phyloP scores from a whole-genome alignment of 2,113 vertebrate genomes.

The Callopanchax toddi region DNA sequence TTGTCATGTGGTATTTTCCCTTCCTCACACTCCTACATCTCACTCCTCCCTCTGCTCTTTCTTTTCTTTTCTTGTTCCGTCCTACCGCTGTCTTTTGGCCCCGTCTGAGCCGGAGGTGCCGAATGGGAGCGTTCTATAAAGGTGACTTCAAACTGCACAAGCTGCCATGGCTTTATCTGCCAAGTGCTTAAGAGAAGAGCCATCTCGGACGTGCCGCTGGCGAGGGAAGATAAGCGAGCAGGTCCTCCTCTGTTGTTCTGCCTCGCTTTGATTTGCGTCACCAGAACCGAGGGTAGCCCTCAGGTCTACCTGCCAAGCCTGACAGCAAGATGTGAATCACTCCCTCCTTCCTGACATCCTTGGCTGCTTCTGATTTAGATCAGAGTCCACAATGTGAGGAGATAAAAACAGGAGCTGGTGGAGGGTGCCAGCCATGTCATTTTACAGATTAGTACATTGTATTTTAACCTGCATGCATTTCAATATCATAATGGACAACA shows the following conservation, averaged over 20 bases:
- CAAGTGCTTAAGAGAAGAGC: constrained; percentile 26
- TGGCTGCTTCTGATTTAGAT: constrained; percentile 24
- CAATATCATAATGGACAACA: not conserved
- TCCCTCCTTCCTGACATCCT: constrained; percentile 20
- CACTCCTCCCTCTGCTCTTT: constrained; percentile 5
- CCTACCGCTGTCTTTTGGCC: constrained; percentile 15
- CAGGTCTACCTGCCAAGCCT: constrained; percentile 52
- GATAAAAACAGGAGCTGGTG: constrained; percentile 9
- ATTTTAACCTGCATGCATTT: not conserved
- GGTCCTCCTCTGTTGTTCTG: constrained; percentile 6
- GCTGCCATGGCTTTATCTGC: constrained; percentile 37
- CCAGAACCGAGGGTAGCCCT: constrained; percentile 46
- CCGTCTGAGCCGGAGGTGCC: constrained; percentile 1
- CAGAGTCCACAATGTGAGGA: not conserved
- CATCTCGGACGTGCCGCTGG: constrained; percentile 35
- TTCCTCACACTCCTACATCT: constrained; percentile 7
- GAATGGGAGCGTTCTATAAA: constrained; percentile 37
- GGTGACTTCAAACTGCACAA: constrained; percentile 21
- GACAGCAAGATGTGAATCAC: constrained; percentile 48
- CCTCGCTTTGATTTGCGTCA: constrained; percentile 37
- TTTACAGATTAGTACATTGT: not conserved
- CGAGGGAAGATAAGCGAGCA: constrained; percentile 21
- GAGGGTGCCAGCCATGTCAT: not conserved
- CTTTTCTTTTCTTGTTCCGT: not conserved
- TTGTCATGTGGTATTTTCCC: not conserved